Percentiles rank a stretch among this genome's conserved stretches.
Evolutionary conservation across 92 coral and sea anemone species (phyloP).

Genomic region (Heliopora coerulea): DNA sequence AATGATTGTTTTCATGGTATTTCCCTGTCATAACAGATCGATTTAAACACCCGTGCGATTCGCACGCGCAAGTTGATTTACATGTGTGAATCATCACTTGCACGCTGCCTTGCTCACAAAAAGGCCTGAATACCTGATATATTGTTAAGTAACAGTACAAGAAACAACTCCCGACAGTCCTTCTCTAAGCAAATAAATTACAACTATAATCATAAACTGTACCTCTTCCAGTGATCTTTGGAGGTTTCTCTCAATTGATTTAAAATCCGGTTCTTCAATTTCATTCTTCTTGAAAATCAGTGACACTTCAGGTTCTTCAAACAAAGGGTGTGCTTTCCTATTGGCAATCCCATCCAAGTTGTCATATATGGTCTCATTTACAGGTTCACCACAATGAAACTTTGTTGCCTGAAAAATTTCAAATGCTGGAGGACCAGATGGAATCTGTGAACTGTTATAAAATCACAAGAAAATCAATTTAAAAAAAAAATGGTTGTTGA

Average conservation of each 20-base stretch:
- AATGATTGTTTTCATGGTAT: no score
- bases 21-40: no score
- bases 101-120: no score
- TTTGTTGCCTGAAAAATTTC: conserved; percentile 83
- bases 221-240: conserved; percentile 90
- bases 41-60: no score
- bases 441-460: conserved; percentile 48
- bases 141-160: no score
- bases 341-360: conserved; percentile 79
- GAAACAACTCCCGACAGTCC: no score
- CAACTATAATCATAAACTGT: no score
- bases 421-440: conserved; percentile 82
- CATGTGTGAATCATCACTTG: no score
- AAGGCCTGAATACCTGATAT: no score
- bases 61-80: no score
- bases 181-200: no score
- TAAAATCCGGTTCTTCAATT: conserved; percentile 78
- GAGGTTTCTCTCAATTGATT: conserved; percentile 76
- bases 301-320: conserved; percentile 93
- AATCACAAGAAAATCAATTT: not conserved
- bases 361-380: conserved; percentile 91
- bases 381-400: conserved; percentile 83
- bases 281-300: conserved; percentile 95
- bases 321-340: conserved; percentile 79
- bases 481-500: not conserved